Evolutionary conservation across 2,888 invertebrate species (phyloP), one percentile per base, ranked within the genome.

Genomic region (Scaptomyza tumidula): DNA sequence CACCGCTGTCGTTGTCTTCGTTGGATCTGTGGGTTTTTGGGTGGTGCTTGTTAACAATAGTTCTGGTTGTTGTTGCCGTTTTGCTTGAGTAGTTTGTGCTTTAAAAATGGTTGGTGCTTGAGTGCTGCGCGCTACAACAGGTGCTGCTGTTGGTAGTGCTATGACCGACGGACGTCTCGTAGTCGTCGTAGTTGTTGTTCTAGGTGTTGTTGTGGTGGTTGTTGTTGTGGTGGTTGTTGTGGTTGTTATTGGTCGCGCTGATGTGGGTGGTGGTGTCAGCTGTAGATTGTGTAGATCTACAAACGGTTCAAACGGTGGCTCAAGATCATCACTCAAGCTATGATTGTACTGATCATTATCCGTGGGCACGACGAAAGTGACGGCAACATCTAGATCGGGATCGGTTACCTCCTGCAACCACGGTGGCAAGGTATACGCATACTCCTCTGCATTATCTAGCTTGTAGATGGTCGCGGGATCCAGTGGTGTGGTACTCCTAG

Each of bases 301-400:
- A 62, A 86, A 91, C 1, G 91, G 91, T 56, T 91, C 92, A 3
- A 85, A 75, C 0, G 91, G 91, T 27, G 92, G 92, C 48, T 91
- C 82, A 27, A 91, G 43, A 41, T 91, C 90, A 2, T 70, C 75
- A 0, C 76, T 67, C 59, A 91, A 27, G 0, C 88, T 90, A 35
- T 90, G 88, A 48, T 92, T 91, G 37, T 91, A 91, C 68, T 91
- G 83, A 60, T 90, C 87, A 33, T 91, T 88, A 55, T 91, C 90
- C 11, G 76, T 79, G 43, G 91, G 91, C 46, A 90, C 83, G 13
- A 87, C 80, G 39, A 86, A 91, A 10, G 90, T 84, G 11, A 91
- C 89, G 0, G 91, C 91, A 19, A 90, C 89, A 67, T 91, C 92
- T 24, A 91, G 61, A 27, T 91, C 91, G 0, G 92, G 90, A 72